phyloP scores from a whole-genome alignment of 2,797 vertebrate genomes.

The Anolis apletophallus region DNA sequence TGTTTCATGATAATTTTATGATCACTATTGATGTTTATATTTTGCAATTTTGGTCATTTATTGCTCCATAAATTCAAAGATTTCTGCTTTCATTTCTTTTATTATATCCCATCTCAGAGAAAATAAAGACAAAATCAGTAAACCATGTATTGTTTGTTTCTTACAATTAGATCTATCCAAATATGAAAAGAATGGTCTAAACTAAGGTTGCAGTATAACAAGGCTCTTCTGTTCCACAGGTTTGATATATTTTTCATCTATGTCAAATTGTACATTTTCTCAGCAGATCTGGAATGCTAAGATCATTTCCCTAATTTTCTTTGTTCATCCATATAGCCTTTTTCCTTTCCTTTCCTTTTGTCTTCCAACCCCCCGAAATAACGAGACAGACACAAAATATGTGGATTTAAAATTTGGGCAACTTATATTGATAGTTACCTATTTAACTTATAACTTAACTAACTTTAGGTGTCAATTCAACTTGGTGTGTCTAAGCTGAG shows the following conservation, averaged over 20 bases:
- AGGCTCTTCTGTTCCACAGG: neutral
- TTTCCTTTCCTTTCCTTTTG: no score
- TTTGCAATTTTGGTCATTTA: conserved; percentile 66
- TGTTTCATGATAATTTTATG: conserved; percentile 66
- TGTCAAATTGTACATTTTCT: neutral
- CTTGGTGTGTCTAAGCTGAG: no score
- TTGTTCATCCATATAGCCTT: neutral
- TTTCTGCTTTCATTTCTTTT: conserved; percentile 58
- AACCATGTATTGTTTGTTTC: conserved; percentile 24
- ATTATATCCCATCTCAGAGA: conserved; percentile 39
- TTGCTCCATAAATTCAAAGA: conserved; percentile 63
- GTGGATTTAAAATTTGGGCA: no score
- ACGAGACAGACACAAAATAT: no score
- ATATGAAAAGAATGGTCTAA: neutral
- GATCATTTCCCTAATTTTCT: neutral
- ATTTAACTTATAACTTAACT: no score
- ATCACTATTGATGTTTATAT: conserved; percentile 67
- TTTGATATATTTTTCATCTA: conserved; percentile 37
- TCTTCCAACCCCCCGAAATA: no score
- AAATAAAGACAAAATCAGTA: conserved; percentile 65
- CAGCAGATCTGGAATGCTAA: neutral
- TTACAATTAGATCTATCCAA: conserved; percentile 21
- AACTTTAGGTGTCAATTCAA: no score
- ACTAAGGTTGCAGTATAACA: conserved; percentile 1
- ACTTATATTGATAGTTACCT: no score